phyloP scores from a whole-genome alignment of 2,113 vertebrate genomes.

The Perognathus longimembris region DNA sequence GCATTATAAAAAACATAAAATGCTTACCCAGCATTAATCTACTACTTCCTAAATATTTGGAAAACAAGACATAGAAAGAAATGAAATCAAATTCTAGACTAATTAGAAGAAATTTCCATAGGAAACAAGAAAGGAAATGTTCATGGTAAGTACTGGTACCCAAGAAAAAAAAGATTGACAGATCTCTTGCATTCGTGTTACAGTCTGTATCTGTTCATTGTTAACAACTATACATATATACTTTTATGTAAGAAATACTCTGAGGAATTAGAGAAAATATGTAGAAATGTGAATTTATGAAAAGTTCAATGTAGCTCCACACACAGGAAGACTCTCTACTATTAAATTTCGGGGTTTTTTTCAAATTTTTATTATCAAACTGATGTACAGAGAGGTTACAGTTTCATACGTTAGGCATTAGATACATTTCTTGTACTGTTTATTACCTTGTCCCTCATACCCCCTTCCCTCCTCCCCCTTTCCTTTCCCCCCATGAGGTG shows the following conservation, averaged over 20 bases:
- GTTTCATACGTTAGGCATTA: too few relatives aligned
- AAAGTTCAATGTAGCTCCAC: neutral
- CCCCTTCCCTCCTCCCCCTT: too few relatives aligned
- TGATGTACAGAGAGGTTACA: too few relatives aligned
- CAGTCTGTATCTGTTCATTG: neutral
- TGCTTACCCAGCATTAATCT: neutral
- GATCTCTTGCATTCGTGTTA: neutral
- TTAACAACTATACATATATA: neutral
- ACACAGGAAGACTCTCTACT: neutral
- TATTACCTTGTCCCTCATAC: too few relatives aligned
- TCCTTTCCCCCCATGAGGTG: too few relatives aligned
- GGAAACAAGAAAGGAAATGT: neutral
- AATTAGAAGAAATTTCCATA: neutral
- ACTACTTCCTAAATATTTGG: neutral
- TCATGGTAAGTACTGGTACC: neutral
- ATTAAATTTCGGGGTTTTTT: too few relatives aligned
- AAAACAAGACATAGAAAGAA: neutral
- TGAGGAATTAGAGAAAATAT: neutral
- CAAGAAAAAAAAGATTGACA: neutral
- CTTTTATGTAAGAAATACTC: constrained; percentile 13
- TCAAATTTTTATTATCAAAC: too few relatives aligned
- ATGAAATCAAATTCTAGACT: neutral
- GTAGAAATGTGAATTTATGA: neutral
- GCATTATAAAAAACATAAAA: neutral
- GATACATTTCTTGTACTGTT: too few relatives aligned